Percentiles rank a stretch among this genome's conserved stretches.
Conservation (phyloP, 2,113 vertebrate genomes). For the Stigmatopora nigra region DNA sequence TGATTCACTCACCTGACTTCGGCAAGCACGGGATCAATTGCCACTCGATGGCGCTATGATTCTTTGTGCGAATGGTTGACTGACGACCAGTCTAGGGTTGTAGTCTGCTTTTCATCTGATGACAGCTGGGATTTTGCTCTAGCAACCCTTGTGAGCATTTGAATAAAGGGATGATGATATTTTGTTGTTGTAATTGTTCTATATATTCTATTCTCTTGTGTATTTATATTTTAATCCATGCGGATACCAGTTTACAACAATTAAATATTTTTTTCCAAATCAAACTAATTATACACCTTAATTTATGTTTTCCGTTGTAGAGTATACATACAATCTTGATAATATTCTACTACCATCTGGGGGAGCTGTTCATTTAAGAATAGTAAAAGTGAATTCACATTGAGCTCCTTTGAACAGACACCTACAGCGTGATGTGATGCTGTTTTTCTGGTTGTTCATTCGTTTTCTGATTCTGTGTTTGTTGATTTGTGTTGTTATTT, state of each 20-base stretch:
- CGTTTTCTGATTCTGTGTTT: not conserved
- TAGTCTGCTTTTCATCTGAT: too few species aligned
- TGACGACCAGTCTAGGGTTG: too few species aligned
- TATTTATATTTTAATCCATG: not conserved
- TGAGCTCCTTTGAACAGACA: not conserved
- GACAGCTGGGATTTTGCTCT: too few species aligned
- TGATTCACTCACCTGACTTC: too few species aligned
- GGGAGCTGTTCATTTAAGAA: constrained; percentile 47
- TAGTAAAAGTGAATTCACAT: not conserved
- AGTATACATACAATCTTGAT: not conserved
- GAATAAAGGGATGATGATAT: too few species aligned
- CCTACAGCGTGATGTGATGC: not conserved
- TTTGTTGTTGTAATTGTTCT: not conserved
- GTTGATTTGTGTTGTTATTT: not conserved
- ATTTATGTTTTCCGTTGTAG: not conserved
- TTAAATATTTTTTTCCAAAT: not conserved
- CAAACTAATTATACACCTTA: not conserved
- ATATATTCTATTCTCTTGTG: not conserved
- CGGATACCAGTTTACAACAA: not conserved
- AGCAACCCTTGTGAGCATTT: too few species aligned
- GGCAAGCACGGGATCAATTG: too few species aligned
- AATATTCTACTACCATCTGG: constrained; percentile 35
- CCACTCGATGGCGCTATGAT: too few species aligned
- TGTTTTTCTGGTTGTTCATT: constrained; percentile 1
- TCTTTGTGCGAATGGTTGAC: too few species aligned